phyloP scores from a whole-genome alignment of 2,797 vertebrate genomes.

The Amazona ochrocephala region DNA sequence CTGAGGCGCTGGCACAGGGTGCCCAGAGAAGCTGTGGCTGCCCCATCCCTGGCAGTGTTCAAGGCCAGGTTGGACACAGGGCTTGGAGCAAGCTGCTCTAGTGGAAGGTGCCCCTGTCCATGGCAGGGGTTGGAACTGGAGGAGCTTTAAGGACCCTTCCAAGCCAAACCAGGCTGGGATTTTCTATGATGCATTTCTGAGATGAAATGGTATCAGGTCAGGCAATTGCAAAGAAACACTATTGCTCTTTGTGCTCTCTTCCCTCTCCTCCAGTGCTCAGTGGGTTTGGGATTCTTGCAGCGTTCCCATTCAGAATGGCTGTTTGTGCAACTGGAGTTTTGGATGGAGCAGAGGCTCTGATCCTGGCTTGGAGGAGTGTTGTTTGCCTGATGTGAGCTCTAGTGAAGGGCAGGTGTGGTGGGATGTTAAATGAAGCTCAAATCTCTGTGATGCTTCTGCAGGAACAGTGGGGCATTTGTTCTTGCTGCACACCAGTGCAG shows the following conservation, averaged over 20 bases:
- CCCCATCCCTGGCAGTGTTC: no score
- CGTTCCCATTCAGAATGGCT: not conserved
- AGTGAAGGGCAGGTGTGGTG: not conserved
- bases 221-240: not conserved
- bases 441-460: not conserved
- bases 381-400: not conserved
- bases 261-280: not conserved
- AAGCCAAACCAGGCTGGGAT: not conserved
- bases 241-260: not conserved
- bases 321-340: not conserved
- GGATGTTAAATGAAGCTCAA: not conserved
- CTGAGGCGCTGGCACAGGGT: no score
- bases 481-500: accelerated
- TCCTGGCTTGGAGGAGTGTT: not conserved
- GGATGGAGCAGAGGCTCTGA: not conserved
- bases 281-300: not conserved
- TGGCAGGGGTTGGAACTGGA: not conserved
- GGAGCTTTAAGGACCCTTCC: not conserved
- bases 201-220: no score
- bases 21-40: no score
- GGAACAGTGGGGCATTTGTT: not conserved
- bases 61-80: no score
- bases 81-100: not conserved
- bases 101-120: not conserved
- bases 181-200: not conserved